These are phyloP conservation scores for Helicolenus hilgendorfi DNA, from an alignment of 2,797 vertebrate species.

Conservation along the genomic window DNA sequence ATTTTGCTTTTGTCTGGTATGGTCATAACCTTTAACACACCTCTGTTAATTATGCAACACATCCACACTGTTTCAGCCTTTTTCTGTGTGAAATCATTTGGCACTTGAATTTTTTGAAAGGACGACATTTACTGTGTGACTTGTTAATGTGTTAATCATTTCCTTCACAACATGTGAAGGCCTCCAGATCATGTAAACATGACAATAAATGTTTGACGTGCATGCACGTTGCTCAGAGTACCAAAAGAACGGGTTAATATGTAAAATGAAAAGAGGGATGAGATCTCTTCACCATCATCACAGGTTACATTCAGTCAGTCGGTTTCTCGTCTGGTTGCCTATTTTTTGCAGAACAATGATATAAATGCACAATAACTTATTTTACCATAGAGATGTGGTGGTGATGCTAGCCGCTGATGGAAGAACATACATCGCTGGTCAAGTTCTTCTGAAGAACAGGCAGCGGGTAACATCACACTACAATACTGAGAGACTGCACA, in stretches of 20 bases:
- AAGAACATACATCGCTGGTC: conserved; percentile 39
- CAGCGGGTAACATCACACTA: conserved; percentile 55
- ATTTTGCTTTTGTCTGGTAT: conserved; percentile 36
- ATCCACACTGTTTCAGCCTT: conserved; percentile 32
- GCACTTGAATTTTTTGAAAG: conserved; percentile 73
- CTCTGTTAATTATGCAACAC: conserved; percentile 29
- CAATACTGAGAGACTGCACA: conserved; percentile 60
- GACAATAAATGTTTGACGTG: conserved; percentile 26
- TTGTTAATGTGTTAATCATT: conserved; percentile 13
- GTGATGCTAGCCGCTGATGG: conserved; percentile 52
- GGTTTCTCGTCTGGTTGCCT: conserved; percentile 86
- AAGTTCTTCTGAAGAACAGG: conserved; percentile 40
- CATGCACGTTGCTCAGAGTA: conserved; percentile 51
- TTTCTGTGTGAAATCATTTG: conserved; percentile 73
- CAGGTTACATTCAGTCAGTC: conserved; percentile 92
- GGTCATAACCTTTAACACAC: conserved; percentile 33
- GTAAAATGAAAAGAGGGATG: conserved; percentile 68
- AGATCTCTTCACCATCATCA: conserved; percentile 80
- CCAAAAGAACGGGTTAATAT: conserved; percentile 58
- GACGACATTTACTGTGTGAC: conserved; percentile 75
- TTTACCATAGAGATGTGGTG: conserved; percentile 58
- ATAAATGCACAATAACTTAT: conserved; percentile 79
- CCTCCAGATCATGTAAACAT: conserved; percentile 54
- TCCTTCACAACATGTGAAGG: conserved; percentile 37
- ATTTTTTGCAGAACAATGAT: conserved; percentile 80